These are phyloP conservation scores for Siniperca undulata DNA, from an alignment of 2,797 vertebrate genomes.

Conservation along the genomic window DNA sequence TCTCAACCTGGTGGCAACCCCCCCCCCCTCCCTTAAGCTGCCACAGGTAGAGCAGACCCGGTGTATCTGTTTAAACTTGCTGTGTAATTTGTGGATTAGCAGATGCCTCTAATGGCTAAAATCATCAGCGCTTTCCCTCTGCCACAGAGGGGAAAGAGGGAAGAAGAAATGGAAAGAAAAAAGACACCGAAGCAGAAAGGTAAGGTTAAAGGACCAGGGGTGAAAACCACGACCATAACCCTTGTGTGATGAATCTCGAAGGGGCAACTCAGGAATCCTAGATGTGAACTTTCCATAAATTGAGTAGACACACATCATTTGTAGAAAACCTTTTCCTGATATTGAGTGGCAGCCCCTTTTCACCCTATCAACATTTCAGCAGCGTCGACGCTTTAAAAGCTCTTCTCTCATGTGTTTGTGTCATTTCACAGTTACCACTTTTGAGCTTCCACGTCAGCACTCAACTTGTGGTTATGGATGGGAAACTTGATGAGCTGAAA, in stretches of 20 bases:
- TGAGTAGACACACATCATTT: background rate
- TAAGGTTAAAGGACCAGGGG: background rate
- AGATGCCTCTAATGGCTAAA: constrained; percentile 88
- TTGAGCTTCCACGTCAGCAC: background rate
- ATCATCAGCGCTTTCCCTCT: constrained; percentile 72
- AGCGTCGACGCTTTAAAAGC: background rate
- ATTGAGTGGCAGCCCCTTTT: background rate
- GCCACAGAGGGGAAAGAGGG: background rate
- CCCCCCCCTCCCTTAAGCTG: constrained; percentile 78
- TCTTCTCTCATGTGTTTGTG: background rate
- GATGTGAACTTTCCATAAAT: background rate
- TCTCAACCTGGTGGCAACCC: constrained; percentile 36
- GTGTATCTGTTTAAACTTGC: constrained; percentile 92
- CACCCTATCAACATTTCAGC: background rate
- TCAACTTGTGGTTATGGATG: too few species aligned
- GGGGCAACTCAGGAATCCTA: background rate
- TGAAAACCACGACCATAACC: background rate
- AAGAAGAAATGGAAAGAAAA: background rate
- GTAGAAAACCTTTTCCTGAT: background rate
- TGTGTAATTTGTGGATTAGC: constrained; percentile 93
- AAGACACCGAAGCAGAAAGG: background rate
- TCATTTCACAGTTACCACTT: background rate
- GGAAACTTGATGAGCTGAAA: background rate
- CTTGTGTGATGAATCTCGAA: background rate
- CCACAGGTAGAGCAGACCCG: constrained; percentile 78